Conservation (phyloP, 2,888 invertebrate genomes). For the Penaeus monodon region DNA sequence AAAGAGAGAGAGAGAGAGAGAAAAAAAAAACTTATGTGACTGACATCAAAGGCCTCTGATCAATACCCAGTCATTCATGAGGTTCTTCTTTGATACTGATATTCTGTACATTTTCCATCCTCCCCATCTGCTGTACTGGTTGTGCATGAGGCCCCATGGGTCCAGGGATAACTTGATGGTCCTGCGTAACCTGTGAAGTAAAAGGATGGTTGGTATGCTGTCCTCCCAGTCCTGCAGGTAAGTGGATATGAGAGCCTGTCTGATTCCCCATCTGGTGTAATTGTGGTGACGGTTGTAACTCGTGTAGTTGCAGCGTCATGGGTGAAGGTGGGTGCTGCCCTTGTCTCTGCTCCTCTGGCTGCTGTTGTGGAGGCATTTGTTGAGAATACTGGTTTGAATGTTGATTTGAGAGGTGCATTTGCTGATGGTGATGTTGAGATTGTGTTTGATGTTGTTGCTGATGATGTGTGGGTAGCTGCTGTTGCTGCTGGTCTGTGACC, state of each 20-base stretch:
- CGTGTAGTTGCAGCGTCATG: slow-evolving; percentile 38
- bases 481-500: slow-evolving; percentile 18
- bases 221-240: slow-evolving; percentile 14
- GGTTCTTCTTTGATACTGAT: slow-evolving; percentile 39
- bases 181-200: background rate
- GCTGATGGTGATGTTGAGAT: slow-evolving; percentile 20
- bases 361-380: slow-evolving; percentile 23
- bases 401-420: slow-evolving; percentile 3
- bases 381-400: slow-evolving; percentile 19
- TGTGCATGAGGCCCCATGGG: slow-evolving; percentile 54
- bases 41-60: no score
- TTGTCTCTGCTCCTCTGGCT: slow-evolving; percentile 6
- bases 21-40: no score
- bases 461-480: slow-evolving; percentile 35
- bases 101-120: slow-evolving; percentile 2
- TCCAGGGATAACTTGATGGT: slow-evolving; percentile 40
- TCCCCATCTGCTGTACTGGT: slow-evolving; percentile 32
- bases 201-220: slow-evolving; percentile 12
- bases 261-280: slow-evolving; percentile 33
- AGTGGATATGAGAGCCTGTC: slow-evolving; percentile 15
- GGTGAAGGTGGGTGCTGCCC: slow-evolving; percentile 14
- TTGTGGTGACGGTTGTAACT: slow-evolving; percentile 53
- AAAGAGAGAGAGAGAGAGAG: no score
- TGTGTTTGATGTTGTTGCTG: slow-evolving; percentile 29
- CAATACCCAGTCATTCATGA: slow-evolving; percentile 21